Evolutionary conservation across 2,888 invertebrate genomes (phyloP).

Genomic region (Trichacis sp.): DNA sequence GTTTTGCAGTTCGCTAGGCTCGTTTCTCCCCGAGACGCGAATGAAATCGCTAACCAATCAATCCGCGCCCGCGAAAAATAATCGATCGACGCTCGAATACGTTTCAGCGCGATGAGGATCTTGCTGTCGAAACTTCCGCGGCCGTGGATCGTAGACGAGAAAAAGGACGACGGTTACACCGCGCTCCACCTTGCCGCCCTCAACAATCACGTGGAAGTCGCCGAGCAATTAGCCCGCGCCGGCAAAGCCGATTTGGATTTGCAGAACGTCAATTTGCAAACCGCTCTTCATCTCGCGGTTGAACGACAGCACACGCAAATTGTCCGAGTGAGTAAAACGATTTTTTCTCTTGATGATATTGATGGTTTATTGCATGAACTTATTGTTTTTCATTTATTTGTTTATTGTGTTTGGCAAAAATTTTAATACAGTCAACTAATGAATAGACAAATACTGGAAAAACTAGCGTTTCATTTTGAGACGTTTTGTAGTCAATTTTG

Average conservation of each 20-base stretch:
- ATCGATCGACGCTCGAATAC: background rate
- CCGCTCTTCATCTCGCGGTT: conserved; percentile 93
- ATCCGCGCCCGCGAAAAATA: background rate
- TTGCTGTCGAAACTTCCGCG: conserved; percentile 91
- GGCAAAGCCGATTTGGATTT: conserved; percentile 95
- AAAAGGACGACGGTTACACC: conserved; percentile 98
- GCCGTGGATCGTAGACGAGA: conserved; percentile 98
- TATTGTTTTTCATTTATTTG: too few species aligned
- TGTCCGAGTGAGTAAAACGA: conserved; percentile 84
- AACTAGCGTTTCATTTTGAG: too few species aligned
- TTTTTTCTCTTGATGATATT: too few species aligned
- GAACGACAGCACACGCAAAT: conserved; percentile 98
- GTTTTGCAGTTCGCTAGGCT: background rate
- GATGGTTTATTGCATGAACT: too few species aligned
- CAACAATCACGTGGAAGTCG: conserved; percentile 97
- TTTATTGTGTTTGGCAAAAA: too few species aligned
- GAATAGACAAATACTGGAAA: too few species aligned
- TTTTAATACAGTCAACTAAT: too few species aligned
- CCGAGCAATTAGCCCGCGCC: conserved; percentile 86
- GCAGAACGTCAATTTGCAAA: conserved; percentile 95
- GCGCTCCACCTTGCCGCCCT: conserved; percentile 95
- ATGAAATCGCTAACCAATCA: background rate
- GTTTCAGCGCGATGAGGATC: conserved; percentile 93
- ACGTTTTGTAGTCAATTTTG: too few species aligned
- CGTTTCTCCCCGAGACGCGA: background rate